Percentiles rank a stretch among this genome's conserved stretches.
These are phyloP conservation scores for Planiliza haematocheilus DNA, from an alignment of 2,113 vertebrate species.

Conservation along the genomic window DNA sequence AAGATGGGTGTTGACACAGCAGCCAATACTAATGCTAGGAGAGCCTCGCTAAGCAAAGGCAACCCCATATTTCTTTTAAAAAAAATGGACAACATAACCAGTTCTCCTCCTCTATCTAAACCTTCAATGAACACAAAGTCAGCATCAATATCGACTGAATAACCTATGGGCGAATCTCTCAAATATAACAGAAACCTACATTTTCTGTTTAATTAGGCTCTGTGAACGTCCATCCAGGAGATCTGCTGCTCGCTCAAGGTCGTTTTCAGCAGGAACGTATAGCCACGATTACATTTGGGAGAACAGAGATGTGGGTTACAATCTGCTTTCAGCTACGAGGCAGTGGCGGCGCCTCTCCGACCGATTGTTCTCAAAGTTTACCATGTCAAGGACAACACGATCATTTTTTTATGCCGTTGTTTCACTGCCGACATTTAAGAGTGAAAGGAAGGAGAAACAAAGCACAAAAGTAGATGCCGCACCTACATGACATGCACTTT, in stretches of 20 bases:
- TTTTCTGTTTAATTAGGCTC: slow-evolving; percentile 16
- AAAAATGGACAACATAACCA: not conserved
- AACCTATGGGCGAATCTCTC: too few species aligned
- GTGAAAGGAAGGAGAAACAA: too few species aligned
- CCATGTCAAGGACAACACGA: slow-evolving; percentile 46
- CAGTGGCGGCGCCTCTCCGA: not conserved
- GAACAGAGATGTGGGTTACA: too few species aligned
- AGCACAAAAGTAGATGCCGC: slow-evolving; percentile 2
- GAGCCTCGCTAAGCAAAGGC: not conserved
- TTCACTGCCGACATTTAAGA: slow-evolving; percentile 18
- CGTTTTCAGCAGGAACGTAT: too few species aligned
- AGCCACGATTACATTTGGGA: slow-evolving; percentile 36
- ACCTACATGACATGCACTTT: slow-evolving; percentile 3
- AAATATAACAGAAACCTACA: too few species aligned
- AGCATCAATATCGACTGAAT: too few species aligned
- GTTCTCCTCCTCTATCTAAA: too few species aligned
- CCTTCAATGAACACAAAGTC: too few species aligned
- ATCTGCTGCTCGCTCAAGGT: too few species aligned
- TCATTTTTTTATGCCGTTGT: too few species aligned
- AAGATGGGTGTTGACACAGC: slow-evolving; percentile 1
- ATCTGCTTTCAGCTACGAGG: too few species aligned
- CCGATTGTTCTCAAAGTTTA: slow-evolving; percentile 15
- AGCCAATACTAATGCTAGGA: not conserved
- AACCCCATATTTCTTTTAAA: not conserved
- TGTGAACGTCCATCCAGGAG: slow-evolving; percentile 2